A percentile compares a stretch with the other conserved stretches of the same genome.
Evolutionary conservation across 2,888 invertebrate species (phyloP).

Genomic region (Nebria salina): DNA sequence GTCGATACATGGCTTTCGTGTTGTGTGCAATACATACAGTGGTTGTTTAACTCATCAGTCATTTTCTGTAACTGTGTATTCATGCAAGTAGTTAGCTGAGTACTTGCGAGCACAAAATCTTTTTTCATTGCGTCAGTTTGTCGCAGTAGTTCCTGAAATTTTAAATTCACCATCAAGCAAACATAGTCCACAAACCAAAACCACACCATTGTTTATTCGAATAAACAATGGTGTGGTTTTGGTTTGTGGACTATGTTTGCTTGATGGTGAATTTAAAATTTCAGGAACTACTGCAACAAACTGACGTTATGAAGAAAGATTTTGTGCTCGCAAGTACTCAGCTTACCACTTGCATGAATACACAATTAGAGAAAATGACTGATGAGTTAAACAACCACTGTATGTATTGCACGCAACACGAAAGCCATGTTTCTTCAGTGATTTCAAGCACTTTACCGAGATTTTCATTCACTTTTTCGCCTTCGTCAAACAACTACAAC

Average conservation of each 20-base stretch:
- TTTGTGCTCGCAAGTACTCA: too few relatives aligned
- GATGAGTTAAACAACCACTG: neutral
- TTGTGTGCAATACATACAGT: neutral
- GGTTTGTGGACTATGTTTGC: too few relatives aligned
- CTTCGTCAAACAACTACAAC: neutral
- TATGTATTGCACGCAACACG: too few relatives aligned
- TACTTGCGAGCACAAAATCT: too few relatives aligned
- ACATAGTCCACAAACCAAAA: too few relatives aligned
- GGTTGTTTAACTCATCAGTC: conserved; percentile 30
- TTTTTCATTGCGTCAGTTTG: too few relatives aligned
- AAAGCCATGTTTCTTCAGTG: neutral
- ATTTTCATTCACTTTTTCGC: neutral
- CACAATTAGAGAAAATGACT: conserved; percentile 23
- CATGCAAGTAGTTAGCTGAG: neutral
- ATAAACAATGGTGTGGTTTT: too few relatives aligned
- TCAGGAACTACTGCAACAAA: too few relatives aligned
- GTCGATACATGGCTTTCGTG: conserved; percentile 4
- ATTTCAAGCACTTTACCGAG: neutral
- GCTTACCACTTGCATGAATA: neutral
- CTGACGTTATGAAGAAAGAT: neutral
- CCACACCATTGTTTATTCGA: too few relatives aligned
- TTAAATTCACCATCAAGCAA: too few relatives aligned
- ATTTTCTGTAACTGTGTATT: conserved; percentile 15
- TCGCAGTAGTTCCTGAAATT: too few relatives aligned
- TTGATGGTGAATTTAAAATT: too few relatives aligned